phyloP scores from a whole-genome alignment of 2,797 vertebrate genomes.

The Hyperoplus immaculatus region DNA sequence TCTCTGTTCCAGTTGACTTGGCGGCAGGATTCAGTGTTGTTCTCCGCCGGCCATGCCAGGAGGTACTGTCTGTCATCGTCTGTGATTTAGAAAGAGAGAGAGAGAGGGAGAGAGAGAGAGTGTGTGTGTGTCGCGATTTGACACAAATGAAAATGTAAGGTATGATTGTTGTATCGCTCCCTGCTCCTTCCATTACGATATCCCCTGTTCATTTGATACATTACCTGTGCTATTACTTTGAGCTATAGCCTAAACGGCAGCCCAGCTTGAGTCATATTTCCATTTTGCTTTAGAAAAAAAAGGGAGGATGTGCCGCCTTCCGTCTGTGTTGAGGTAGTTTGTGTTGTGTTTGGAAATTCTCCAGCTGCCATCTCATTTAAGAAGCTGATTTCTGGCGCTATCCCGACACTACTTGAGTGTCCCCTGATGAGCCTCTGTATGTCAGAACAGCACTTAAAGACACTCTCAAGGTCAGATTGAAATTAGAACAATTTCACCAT shows the following conservation, averaged over 20 bases:
- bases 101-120: neutral
- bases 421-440: constrained; percentile 54
- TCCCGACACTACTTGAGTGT: constrained; percentile 54
- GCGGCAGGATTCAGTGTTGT: constrained; percentile 11
- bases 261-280: constrained; percentile 70
- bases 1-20: constrained; percentile 14
- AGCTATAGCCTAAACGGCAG: constrained; percentile 60
- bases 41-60: constrained; percentile 35
- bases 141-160: constrained; percentile 56
- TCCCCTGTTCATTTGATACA: constrained; percentile 56
- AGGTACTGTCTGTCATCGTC: constrained; percentile 40
- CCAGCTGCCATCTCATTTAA: constrained; percentile 68
- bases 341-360: constrained; percentile 49
- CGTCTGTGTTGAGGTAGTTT: constrained; percentile 38
- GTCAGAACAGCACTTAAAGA: constrained; percentile 45
- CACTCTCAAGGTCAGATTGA: constrained; percentile 78
- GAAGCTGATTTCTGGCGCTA: constrained; percentile 45
- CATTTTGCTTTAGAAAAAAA: constrained; percentile 31
- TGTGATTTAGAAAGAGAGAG: constrained; percentile 33
- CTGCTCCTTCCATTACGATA: constrained; percentile 38
- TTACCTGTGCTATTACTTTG: constrained; percentile 52
- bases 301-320: constrained; percentile 21
- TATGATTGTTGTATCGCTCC: constrained; percentile 38
- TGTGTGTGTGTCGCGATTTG: constrained; percentile 9
- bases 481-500: constrained; percentile 78